Conservation (phyloP, 2,113 vertebrate genomes). For the Prinia subflava region DNA sequence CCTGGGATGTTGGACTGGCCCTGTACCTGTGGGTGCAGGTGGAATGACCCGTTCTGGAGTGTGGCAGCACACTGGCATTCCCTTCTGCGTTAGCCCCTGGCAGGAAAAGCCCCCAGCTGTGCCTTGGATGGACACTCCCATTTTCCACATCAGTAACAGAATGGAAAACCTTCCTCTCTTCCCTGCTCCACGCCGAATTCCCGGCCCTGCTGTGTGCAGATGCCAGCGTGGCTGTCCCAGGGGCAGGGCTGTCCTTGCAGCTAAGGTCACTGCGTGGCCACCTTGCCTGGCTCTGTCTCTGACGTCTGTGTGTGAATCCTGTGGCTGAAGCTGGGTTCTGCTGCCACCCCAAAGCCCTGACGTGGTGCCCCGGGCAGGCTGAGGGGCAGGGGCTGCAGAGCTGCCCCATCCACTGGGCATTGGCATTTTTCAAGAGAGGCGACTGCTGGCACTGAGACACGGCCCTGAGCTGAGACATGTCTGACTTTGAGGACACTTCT, state of each 20-base stretch:
- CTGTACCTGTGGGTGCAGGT: background rate
- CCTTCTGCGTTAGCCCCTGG: background rate
- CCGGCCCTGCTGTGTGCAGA: background rate
- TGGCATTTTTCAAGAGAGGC: background rate
- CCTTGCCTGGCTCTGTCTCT: background rate
- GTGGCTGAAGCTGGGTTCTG: background rate
- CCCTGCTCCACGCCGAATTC: background rate
- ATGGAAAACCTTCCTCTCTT: background rate
- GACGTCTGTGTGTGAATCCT: background rate
- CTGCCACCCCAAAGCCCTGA: background rate
- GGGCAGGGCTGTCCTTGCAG: background rate
- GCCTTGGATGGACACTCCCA: background rate
- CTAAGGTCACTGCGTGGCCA: accelerated
- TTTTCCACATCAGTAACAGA: background rate
- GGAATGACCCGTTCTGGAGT: background rate
- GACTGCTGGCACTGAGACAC: background rate
- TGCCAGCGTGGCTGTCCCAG: background rate
- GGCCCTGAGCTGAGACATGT: background rate
- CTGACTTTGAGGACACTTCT: background rate
- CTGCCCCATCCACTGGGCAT: background rate
- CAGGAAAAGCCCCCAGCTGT: slow-evolving; percentile 2
- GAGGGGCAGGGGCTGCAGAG: background rate
- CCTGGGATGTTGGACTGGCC: background rate
- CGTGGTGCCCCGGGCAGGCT: background rate
- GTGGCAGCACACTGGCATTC: background rate